phyloP scores from a whole-genome alignment of 2,797 vertebrate species.

The Alcedo atthis region DNA sequence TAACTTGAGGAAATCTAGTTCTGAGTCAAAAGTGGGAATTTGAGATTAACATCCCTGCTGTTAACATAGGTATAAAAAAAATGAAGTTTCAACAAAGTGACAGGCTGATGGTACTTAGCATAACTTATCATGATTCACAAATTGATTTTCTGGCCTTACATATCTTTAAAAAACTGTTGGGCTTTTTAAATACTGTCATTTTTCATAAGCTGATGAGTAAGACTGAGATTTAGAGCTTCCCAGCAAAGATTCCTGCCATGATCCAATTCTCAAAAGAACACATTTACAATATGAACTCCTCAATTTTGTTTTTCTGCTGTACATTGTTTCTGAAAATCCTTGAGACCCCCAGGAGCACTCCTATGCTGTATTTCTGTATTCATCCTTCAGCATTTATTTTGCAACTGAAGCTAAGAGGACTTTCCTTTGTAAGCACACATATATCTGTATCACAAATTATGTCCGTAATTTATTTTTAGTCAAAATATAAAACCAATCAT shows the following conservation, averaged over 20 bases:
- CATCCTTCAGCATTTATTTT: background rate
- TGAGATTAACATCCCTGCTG: background rate
- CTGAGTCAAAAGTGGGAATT: constrained; percentile 15
- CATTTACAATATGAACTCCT: constrained; percentile 24
- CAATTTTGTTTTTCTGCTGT: constrained; percentile 21
- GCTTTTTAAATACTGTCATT: constrained; percentile 52
- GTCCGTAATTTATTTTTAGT: background rate
- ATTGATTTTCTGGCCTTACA: constrained; percentile 67
- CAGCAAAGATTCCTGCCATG: background rate
- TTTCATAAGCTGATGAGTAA: constrained; percentile 67
- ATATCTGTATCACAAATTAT: background rate
- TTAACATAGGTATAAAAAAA: constrained; percentile 24
- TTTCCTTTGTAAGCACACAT: background rate
- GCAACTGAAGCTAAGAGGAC: background rate
- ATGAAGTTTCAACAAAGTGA: background rate
- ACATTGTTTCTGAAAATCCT: background rate
- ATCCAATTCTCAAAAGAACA: constrained; percentile 34
- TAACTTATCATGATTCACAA: constrained; percentile 55
- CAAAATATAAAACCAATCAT: background rate
- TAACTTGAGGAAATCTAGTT: constrained; percentile 27
- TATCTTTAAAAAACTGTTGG: constrained; percentile 61
- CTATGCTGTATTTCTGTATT: background rate
- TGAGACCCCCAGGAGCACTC: background rate
- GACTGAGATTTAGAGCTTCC: constrained; percentile 55
- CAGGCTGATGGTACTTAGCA: constrained; percentile 26